Evolutionary conservation across 2,888 invertebrate species (phyloP).

Genomic region (Pristionchus mayeri): DNA sequence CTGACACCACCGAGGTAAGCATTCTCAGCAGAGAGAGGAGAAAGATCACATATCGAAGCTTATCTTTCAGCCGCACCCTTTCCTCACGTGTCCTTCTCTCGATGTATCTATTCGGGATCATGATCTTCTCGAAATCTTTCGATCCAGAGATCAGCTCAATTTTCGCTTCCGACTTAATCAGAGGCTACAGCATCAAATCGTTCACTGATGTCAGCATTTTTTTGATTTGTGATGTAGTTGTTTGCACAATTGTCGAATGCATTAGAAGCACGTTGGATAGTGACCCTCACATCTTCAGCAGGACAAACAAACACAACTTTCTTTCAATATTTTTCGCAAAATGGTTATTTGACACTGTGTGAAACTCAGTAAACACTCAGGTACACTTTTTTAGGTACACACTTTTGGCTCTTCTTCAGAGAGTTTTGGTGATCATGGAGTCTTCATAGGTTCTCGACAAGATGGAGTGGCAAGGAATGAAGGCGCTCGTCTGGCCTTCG

Average conservation of each 20-base stretch:
- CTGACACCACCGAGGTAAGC: not conserved
- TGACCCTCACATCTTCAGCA: no score
- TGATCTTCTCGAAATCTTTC: constrained; percentile 1
- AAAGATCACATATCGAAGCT: not conserved
- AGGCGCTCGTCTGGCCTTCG: constrained; percentile 19
- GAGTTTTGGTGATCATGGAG: no score
- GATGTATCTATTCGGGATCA: not conserved
- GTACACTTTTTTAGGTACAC: no score
- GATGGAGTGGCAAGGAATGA: not conserved
- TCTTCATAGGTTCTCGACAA: constrained; percentile 5
- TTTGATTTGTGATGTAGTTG: not conserved
- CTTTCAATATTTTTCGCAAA: no score
- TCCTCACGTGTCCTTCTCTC: constrained; percentile 11
- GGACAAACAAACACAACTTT: no score
- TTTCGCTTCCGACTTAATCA: not conserved
- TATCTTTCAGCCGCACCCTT: constrained; percentile 9
- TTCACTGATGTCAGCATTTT: not conserved
- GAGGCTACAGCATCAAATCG: not conserved
- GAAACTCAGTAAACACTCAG: no score
- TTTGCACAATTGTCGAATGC: no score
- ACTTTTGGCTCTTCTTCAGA: not conserved
- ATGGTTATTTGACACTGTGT: no score
- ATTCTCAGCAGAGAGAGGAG: not conserved
- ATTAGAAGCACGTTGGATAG: no score
- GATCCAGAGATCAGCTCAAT: not conserved